phyloP scores from a whole-genome alignment of 2,113 vertebrate genomes.

The Hydrochoerus hydrochaeris region DNA sequence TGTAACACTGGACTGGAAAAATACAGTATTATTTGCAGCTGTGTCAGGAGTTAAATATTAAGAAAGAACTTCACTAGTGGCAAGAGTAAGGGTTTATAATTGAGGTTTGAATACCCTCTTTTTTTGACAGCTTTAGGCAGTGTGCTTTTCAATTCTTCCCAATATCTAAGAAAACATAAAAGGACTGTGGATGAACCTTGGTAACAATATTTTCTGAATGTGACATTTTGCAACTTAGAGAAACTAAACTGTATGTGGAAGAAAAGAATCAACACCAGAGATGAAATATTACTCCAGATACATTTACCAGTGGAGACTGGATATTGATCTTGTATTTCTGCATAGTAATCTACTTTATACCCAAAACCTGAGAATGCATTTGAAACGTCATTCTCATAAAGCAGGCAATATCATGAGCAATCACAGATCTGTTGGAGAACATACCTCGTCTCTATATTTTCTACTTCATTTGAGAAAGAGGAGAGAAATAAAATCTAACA shows the following conservation, averaged over 20 bases:
- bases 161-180: not conserved
- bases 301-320: not conserved
- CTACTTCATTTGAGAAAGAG: not conserved
- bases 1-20: not conserved
- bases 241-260: not conserved
- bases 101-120: not conserved
- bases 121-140: not conserved
- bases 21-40: not conserved
- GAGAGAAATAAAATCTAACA: not conserved
- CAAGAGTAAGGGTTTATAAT: not conserved
- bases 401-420: not conserved
- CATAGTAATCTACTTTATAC: not conserved
- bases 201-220: not conserved
- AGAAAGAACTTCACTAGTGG: not conserved
- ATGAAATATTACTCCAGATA: not conserved
- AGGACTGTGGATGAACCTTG: not conserved
- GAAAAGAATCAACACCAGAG: not conserved
- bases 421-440: not conserved
- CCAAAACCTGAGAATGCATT: not conserved
- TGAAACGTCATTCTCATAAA: not conserved
- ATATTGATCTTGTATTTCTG: not conserved
- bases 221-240: not conserved
- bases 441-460: not conserved
- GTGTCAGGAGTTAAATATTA: not conserved
- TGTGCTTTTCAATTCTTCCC: not conserved